Evolutionary conservation across 1,140 invertebrate genomes (phyloP).

Genomic region (Drosophila ficusphila): DNA sequence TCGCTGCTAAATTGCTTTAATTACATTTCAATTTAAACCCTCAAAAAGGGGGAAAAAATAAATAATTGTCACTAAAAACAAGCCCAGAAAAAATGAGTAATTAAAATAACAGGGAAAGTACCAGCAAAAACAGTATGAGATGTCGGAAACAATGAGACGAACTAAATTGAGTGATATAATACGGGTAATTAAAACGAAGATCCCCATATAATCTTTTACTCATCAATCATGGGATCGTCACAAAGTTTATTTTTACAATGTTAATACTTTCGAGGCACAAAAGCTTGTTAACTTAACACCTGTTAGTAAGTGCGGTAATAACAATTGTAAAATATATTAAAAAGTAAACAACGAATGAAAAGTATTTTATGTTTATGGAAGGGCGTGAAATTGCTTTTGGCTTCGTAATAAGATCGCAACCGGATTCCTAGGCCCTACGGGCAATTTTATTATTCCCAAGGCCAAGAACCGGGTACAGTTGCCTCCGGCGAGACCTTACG

Average conservation of each 20-base stretch:
- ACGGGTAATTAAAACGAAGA: constrained; percentile 20
- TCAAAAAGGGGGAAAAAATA: constrained; percentile 17
- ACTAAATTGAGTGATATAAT: constrained; percentile 36
- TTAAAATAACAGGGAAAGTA: constrained; percentile 30
- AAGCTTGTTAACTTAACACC: no score
- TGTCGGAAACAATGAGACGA: constrained; percentile 6
- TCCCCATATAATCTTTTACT: no score
- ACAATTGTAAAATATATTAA: no score
- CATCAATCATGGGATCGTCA: neutral
- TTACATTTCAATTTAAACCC: constrained; percentile 25
- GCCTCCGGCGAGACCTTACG: constrained; percentile 17
- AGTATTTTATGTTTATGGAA: neutral
- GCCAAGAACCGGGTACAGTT: constrained; percentile 20
- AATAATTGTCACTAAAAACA: constrained; percentile 2
- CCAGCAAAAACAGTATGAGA: neutral
- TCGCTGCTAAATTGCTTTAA: constrained; percentile 37
- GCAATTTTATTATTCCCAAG: neutral
- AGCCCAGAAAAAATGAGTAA: constrained; percentile 21
- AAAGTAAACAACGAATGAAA: no score
- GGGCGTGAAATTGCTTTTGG: neutral
- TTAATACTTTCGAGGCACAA: no score
- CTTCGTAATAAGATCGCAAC: neutral
- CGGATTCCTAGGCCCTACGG: constrained; percentile 1
- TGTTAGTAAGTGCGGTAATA: no score
- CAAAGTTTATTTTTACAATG: neutral